Base-by-base conservation (phyloP, 2,888 invertebrate genomes). In the Drosophila colorata region DNA sequence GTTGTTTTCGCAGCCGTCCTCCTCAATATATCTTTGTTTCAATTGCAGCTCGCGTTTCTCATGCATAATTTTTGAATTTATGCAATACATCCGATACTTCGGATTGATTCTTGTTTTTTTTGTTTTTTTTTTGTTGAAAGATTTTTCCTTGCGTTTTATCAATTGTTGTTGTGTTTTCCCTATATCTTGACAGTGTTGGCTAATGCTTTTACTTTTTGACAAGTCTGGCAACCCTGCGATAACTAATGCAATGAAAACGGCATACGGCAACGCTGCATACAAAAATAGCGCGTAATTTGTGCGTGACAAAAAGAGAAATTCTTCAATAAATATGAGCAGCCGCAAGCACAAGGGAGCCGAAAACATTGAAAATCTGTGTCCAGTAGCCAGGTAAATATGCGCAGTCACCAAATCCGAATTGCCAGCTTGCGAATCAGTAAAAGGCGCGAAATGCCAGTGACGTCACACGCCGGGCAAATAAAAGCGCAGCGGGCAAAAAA, bases 301-400 rank as follows among this genome's bases (percentile, higher is more conserved):
- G 78, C 80, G 58, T 47, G 48, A 61, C 43, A 49, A 70, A 74
- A 80, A 60, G 37, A 66, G 65, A 61, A 63, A 68, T 69, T 74
- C 55, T 70, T 48, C 53, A 66, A 53, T 73, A 88, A 84, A 88
- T 81, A 82, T 92, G 91, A 91, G 89, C 74, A 80, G 75, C 63
- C 90, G 85, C 63, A 90, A 90, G 61, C 73, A 79, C 44, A 90
- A 87, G 70, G 69, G 64, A 60, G 78, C 72, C 14, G 86, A 89
- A 74, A 91, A 92, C 70, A 90, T 91, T 87, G 92, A 92, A 70
- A 92, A 92, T 83, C 79, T 90, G 74, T 91, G 91, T 71, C 92
- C 92, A 44, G 76, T 87, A 53, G 63, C 86, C 61, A 91, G 91
- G 91, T 91, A 87, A 90, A 56, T 69, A 69, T 41, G 13, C 14